phyloP scores from a whole-genome alignment of 1,140 invertebrate species.

The Parapsyche elsis region DNA sequence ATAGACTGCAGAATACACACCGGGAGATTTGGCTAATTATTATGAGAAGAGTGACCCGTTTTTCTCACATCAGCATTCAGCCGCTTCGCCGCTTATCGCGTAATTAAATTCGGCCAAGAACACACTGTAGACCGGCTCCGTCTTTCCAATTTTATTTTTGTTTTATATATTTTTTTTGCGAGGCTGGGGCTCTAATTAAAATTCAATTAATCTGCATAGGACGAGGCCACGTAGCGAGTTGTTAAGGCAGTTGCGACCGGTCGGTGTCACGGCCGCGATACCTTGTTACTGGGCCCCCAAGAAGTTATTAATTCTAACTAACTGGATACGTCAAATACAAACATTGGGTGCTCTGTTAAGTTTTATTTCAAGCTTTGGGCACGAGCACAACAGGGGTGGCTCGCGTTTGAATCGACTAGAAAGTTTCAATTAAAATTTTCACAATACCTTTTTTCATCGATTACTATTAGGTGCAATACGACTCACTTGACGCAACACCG shows the following conservation, averaged over 20 bases:
- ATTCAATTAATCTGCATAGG: conserved; percentile 45
- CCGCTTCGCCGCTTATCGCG: conserved; percentile 31
- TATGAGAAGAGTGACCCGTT: conserved; percentile 14
- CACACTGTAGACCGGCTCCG: neutral
- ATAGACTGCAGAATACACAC: no score
- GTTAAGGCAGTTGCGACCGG: neutral
- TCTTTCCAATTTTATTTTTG: neutral
- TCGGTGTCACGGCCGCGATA: conserved; percentile 42
- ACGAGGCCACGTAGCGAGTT: conserved; percentile 16
- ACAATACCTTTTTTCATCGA: no score
- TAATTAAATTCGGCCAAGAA: conserved; percentile 39
- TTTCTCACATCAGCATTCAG: conserved; percentile 30
- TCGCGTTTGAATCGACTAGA: neutral
- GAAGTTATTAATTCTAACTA: conserved; percentile 57
- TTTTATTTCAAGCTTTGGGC: conserved; percentile 51
- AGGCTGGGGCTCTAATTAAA: conserved; percentile 38
- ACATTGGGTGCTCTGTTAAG: conserved; percentile 55
- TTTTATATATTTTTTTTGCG: conserved; percentile 5
- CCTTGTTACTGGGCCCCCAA: conserved; percentile 40
- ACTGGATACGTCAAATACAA: conserved; percentile 57
- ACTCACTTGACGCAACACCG: no score
- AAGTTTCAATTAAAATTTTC: neutral
- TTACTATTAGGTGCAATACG: no score
- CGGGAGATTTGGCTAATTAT: conserved; percentile 7
- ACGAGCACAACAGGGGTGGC: neutral